Percentiles rank a stretch among this genome's conserved stretches.
Evolutionary conservation across 2,888 invertebrate genomes (phyloP).

Genomic region (Drosophila recens): DNA sequence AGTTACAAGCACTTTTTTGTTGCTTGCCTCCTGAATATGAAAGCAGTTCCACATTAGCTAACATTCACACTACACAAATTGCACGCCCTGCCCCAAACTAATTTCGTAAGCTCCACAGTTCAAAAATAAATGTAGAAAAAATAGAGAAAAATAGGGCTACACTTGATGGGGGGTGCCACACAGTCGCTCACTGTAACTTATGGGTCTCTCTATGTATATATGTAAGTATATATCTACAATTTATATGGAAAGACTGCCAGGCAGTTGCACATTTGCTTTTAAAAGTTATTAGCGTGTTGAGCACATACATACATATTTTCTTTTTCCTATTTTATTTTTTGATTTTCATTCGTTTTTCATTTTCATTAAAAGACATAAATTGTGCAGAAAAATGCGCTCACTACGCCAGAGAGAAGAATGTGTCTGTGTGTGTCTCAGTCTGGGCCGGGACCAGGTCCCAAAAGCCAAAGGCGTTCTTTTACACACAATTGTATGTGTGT

Average conservation of each 20-base stretch:
- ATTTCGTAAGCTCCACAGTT: constrained; percentile 62
- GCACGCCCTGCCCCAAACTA: constrained; percentile 56
- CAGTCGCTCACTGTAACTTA: constrained; percentile 45
- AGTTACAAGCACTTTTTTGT: constrained; percentile 29
- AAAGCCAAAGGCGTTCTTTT: constrained; percentile 58
- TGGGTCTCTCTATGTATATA: constrained; percentile 1
- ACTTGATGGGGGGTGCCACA: constrained; percentile 42
- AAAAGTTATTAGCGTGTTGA: constrained; percentile 79
- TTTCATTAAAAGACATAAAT: constrained; percentile 82
- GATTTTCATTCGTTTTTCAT: constrained; percentile 58
- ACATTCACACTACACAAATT: constrained; percentile 56
- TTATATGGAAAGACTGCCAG: constrained; percentile 36
- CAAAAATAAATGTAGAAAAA: neutral
- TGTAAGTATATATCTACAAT: constrained; percentile 14
- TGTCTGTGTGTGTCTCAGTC: constrained; percentile 13
- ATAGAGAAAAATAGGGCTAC: constrained; percentile 27
- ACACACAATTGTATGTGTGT: neutral
- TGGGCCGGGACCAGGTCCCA: constrained; percentile 11
- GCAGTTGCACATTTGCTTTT: constrained; percentile 73
- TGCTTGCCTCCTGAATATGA: constrained; percentile 36
- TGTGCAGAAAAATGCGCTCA: constrained; percentile 77
- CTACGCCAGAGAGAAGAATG: constrained; percentile 38
- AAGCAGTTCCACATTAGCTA: constrained; percentile 43
- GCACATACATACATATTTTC: constrained; percentile 21
- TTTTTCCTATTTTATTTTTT: constrained; percentile 46